Evolutionary conservation across 2,113 vertebrate species (phyloP).

Genomic region (Meriones unguiculatus): DNA sequence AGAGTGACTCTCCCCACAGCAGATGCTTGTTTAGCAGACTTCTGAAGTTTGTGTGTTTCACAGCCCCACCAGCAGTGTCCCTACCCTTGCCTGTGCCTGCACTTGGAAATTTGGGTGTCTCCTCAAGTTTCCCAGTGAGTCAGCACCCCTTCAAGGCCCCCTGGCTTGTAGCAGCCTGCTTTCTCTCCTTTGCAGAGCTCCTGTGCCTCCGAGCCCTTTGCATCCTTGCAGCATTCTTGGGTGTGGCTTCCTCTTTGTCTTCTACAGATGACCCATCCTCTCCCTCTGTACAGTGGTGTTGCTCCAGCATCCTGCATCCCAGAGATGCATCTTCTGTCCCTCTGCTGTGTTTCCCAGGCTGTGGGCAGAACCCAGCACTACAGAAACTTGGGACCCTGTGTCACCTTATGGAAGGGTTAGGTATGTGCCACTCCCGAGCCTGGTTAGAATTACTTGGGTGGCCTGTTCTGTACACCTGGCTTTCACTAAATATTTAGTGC

Average conservation of each 20-base stretch:
- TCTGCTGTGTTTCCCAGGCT: background rate
- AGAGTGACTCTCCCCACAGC: background rate
- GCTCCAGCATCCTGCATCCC: background rate
- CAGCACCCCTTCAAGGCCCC: background rate
- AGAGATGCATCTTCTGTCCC: background rate
- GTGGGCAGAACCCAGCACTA: no score
- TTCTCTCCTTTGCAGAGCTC: background rate
- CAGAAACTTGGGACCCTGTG: background rate
- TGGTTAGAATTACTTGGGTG: background rate
- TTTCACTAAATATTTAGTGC: background rate
- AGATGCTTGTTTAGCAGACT: background rate
- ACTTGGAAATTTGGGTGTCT: slow-evolving; percentile 36
- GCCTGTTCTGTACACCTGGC: background rate
- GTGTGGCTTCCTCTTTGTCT: slow-evolving; percentile 61
- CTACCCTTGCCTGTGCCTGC: background rate
- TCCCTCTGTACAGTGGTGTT: slow-evolving; percentile 32
- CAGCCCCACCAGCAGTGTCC: background rate
- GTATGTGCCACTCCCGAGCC: background rate
- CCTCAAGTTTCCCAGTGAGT: slow-evolving; percentile 28
- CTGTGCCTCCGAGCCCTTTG: slow-evolving; percentile 53
- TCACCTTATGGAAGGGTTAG: background rate
- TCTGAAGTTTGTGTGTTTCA: background rate
- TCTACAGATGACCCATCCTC: background rate
- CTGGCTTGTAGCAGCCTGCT: background rate
- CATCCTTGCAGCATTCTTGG: background rate